Conservation (phyloP, 2,113 vertebrate species). For the Ornithorhynchus anatinus region DNA sequence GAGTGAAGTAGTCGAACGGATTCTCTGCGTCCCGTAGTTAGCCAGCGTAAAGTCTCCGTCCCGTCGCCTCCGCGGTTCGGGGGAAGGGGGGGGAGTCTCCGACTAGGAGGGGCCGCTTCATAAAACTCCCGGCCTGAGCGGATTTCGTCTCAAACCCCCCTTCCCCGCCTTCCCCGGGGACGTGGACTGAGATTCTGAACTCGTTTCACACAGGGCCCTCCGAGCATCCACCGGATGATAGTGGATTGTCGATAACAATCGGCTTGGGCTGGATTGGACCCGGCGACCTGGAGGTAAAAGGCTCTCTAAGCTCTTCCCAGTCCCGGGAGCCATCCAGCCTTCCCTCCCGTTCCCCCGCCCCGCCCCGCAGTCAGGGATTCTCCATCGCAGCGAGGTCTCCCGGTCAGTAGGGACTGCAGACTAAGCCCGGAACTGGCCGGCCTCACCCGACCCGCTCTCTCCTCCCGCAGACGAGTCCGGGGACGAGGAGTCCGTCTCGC, state of each 20-base stretch:
- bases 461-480: slow-evolving; percentile 85
- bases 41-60: no score
- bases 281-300: not conserved
- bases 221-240: not conserved
- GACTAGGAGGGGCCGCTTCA: no score
- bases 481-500: slow-evolving; percentile 82
- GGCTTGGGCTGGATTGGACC: not conserved
- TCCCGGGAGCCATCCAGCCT: not conserved
- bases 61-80: not conserved
- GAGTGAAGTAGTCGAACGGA: no score
- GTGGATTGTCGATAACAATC: not conserved
- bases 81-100: not conserved
- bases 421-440: not conserved
- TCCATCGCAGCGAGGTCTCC: not conserved
- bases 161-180: not conserved
- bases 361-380: not conserved
- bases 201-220: not conserved
- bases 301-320: not conserved
- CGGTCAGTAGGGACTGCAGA: not conserved
- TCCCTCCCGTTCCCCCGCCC: not conserved
- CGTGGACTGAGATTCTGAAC: not conserved
- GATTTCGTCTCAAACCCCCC: no score
- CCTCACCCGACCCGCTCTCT: not conserved
- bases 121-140: no score
- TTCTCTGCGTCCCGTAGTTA: no score